These are phyloP conservation scores for Haliclona indistincta DNA, from an alignment of 37 sponge, comb jelly and placozoan species.

Conservation along the genomic window DNA sequence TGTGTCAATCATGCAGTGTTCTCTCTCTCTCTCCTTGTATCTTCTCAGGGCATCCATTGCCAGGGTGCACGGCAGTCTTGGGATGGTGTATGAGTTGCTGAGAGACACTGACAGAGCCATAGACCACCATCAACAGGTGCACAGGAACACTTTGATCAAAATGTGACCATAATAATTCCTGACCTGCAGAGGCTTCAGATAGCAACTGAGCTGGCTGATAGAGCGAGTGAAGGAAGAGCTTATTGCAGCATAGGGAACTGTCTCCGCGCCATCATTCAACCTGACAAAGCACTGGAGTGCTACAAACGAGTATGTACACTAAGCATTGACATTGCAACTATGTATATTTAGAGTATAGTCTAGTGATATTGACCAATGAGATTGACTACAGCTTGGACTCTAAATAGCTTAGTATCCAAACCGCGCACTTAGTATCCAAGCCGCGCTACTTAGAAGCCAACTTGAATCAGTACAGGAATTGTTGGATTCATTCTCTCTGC, in stretches of 20 bases:
- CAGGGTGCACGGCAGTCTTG: conserved; percentile 58
- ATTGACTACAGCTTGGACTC: too few species aligned
- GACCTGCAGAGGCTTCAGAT: conserved; percentile 63
- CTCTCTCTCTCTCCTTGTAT: too few species aligned
- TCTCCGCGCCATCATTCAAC: conserved; percentile 72
- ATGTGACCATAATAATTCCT: not conserved
- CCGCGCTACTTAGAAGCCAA: too few species aligned
- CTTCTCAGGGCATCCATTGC: conserved; percentile 41
- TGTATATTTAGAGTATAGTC: too few species aligned
- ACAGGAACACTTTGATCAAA: conserved; percentile 7
- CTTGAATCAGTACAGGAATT: too few species aligned
- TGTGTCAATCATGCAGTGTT: too few species aligned
- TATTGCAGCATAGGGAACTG: conserved; percentile 91
- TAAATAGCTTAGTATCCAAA: too few species aligned
- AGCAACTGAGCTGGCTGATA: conserved; percentile 57
- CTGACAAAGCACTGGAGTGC: conserved; percentile 83
- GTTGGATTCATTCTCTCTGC: too few species aligned
- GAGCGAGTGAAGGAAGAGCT: conserved; percentile 59
- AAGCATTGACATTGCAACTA: too few species aligned
- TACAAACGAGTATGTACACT: conserved; percentile 81
- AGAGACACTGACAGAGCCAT: conserved; percentile 83
- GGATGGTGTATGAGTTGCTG: conserved; percentile 68
- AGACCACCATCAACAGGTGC: conserved; percentile 81
- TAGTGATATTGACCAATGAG: too few species aligned
- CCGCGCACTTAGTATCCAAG: too few species aligned